phyloP scores from a whole-genome alignment of 2,797 vertebrate species.

The Anabas testudineus region DNA sequence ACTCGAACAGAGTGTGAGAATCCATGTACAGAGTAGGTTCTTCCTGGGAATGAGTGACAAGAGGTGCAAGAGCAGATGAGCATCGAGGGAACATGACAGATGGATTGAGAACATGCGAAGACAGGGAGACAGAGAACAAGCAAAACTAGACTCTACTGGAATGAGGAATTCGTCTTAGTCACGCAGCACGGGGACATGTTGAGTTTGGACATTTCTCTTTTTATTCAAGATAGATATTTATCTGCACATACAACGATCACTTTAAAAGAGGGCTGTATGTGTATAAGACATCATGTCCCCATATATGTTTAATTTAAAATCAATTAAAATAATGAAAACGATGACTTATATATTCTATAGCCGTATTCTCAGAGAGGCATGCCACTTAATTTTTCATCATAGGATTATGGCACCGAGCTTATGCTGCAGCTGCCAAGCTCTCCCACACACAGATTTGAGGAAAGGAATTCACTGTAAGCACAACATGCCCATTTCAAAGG shows the following conservation, averaged over 20 bases:
- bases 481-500: conserved; percentile 49
- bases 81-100: conserved; percentile 55
- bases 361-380: conserved; percentile 13
- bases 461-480: conserved; percentile 39
- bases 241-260: not conserved
- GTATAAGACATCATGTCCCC: no score
- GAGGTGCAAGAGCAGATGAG: conserved; percentile 48
- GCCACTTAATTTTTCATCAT: conserved; percentile 37
- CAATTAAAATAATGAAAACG: conserved; percentile 1
- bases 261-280: no score
- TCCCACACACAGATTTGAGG: conserved; percentile 66
- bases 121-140: not conserved
- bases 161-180: not conserved
- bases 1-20: conserved; percentile 28
- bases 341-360: conserved; percentile 1
- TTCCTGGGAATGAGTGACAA: conserved; percentile 53
- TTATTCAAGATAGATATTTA: no score
- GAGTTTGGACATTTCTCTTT: not conserved
- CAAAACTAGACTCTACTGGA: conserved; percentile 12
- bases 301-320: not conserved
- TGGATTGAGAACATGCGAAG: conserved; percentile 51
- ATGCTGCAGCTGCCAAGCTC: conserved; percentile 49
- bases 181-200: not conserved
- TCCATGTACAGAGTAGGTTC: conserved; percentile 36
- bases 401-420: conserved; percentile 41